Evolutionary conservation across 30 jellyfish, hydroid and myxozoan genomes (phyloP).

Genomic region (Morbakka virulenta): DNA sequence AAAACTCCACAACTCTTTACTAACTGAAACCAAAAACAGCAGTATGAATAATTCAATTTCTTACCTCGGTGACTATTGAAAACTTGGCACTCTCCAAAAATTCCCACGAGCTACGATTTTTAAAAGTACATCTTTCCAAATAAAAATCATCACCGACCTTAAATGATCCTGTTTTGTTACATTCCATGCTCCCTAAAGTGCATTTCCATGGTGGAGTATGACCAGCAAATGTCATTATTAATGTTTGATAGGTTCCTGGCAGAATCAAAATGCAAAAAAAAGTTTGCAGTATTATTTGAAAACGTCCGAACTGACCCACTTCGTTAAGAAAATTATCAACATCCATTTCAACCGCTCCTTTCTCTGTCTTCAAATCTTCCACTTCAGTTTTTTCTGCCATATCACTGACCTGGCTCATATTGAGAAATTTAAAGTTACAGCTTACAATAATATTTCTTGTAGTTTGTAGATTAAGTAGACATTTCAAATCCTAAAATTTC

Average conservation of each 20-base stretch:
- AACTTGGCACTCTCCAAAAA: conserved; percentile 30
- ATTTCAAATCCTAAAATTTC: too few relatives aligned
- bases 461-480: too few relatives aligned
- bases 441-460: too few relatives aligned
- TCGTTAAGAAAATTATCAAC: conserved; percentile 47
- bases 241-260: conserved; percentile 62
- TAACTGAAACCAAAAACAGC: too few relatives aligned
- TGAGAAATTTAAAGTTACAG: too few relatives aligned
- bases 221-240: conserved; percentile 48
- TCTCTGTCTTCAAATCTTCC: too few relatives aligned
- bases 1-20: too few relatives aligned
- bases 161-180: conserved; percentile 39
- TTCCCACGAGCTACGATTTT: conserved; percentile 64
- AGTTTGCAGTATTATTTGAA: conserved; percentile 4
- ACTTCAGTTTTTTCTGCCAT: too few relatives aligned
- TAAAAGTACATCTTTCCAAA: conserved; percentile 38
- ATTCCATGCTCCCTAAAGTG: conserved; percentile 24
- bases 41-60: too few relatives aligned
- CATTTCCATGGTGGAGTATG: conserved; percentile 58
- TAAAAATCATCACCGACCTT: conserved; percentile 27
- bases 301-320: conserved; percentile 56
- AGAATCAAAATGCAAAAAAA: conserved; percentile 44
- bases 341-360: conserved; percentile 18
- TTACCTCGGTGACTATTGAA: conserved; percentile 79
- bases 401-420: too few relatives aligned